These are phyloP conservation scores for Scolanthus callimorphus DNA, from an alignment of 92 coral and sea anemone genomes.

Conservation along the genomic window DNA sequence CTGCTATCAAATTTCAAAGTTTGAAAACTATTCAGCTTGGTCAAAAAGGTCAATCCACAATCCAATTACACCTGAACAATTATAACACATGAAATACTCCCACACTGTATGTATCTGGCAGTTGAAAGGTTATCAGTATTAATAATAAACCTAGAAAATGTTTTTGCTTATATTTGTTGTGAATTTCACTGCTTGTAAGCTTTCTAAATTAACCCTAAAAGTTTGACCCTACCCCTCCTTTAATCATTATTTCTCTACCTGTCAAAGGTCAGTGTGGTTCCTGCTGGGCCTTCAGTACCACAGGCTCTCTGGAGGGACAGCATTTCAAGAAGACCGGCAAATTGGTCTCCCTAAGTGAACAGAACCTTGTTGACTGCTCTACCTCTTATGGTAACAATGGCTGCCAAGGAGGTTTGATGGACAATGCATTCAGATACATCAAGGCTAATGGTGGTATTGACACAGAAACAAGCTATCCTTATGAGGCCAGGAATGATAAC, in stretches of 20 bases:
- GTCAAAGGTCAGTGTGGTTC: conserved; percentile 71
- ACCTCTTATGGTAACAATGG: conserved; percentile 46
- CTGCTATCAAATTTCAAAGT: too few species aligned
- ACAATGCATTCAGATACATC: conserved; percentile 72
- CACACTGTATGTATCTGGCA: too few species aligned
- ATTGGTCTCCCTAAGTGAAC: conserved; percentile 85
- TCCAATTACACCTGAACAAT: too few species aligned
- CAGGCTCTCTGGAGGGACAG: conserved; percentile 90
- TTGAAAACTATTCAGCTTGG: too few species aligned
- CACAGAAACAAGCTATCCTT: conserved; percentile 84
- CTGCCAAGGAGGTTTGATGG: conserved; percentile 56
- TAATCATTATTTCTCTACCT: not conserved
- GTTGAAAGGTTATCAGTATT: too few species aligned
- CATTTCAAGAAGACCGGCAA: conserved; percentile 83
- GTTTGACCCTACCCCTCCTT: not conserved
- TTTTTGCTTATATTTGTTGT: too few species aligned
- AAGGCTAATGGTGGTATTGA: conserved; percentile 77
- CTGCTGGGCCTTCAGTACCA: conserved; percentile 87
- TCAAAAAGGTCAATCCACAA: too few species aligned
- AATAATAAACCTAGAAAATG: too few species aligned
- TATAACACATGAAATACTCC: too few species aligned
- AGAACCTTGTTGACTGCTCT: conserved; percentile 84
- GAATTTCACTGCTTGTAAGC: not conserved
- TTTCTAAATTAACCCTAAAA: not conserved
- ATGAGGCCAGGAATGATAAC: conserved; percentile 33